Base-by-base conservation (phyloP, 2,797 vertebrate species). In the Tamandua tetradactyla region DNA sequence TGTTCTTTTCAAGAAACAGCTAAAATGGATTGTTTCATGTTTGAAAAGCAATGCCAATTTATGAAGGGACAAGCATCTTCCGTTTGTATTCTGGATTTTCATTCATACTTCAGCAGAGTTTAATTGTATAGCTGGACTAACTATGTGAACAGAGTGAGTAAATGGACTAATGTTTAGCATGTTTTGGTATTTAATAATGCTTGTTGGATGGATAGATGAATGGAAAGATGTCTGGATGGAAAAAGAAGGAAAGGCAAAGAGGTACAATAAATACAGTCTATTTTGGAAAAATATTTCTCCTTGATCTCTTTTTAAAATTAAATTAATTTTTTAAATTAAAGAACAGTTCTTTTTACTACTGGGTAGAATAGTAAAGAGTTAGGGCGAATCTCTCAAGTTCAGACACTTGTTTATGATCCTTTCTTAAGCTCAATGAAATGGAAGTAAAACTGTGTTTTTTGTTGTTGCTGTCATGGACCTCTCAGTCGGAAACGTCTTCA, bases 61-160 rank as follows among this genome's bases (percentile, higher is more conserved):
- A 85, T 1, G 49, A 89, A 76, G 71, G 14, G 5, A 64, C 23
- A 71, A 27, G 8, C 1, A 11, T 57, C 72, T 83, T 64, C 30
- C 82, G 37, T 47, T 47, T 79, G 42, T 69, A n/a, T 72, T 76
- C 57, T 30, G 59, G 92, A 87, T 93, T 95, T 90, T 87, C 74
- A 85, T 57, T 69, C 27, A 61, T n/a, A 64, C 4, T 64, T 61
- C 25, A 85, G 32, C 17, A 66, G 62, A 13, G 23, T 66, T 82
- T 69, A 68, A 44, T 13, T 84, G 62, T 55, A 92, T 9, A n/a
- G 40, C 13, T 37, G 57, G 44, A 57, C 32, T 89, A 12, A 55
- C 55, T 4, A 32, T 62, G 47, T 76, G 52, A 80, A 4, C 20
- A 30, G 49, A 30, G 20, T 55, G 85, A 87, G 55, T 62, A 69